Evolutionary conservation across 2,797 vertebrate genomes (phyloP).

Genomic region (Hephaestus fuliginosus): DNA sequence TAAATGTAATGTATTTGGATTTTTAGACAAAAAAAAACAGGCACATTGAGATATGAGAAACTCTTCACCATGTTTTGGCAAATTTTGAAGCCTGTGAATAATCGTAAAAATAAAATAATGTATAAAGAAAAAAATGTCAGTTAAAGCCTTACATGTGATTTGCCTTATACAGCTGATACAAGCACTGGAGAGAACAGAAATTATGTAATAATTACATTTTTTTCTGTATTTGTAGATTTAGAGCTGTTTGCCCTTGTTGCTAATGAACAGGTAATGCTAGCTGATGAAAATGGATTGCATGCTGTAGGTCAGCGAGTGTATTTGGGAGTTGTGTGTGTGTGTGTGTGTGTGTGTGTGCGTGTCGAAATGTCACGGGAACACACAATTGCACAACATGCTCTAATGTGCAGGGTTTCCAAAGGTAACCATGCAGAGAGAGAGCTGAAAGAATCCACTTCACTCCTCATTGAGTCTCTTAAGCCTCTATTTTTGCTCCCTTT

Average conservation of each 20-base stretch:
- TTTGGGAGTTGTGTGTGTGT: background rate
- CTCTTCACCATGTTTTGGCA: background rate
- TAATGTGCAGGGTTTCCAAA: constrained; percentile 40
- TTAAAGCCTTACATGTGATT: background rate
- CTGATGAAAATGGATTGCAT: background rate
- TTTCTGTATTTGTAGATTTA: too few species aligned
- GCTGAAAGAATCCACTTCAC: constrained; percentile 48
- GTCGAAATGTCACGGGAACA: constrained; percentile 8
- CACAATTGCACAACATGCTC: background rate
- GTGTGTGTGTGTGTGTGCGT: too few species aligned
- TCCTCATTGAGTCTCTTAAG: constrained; percentile 49
- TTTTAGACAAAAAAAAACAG: background rate
- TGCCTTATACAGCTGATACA: background rate
- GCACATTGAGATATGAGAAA: background rate
- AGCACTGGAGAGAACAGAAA: background rate
- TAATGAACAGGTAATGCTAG: background rate
- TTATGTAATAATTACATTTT: background rate
- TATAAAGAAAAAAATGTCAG: background rate
- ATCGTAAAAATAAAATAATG: background rate
- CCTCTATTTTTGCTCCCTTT: constrained; percentile 24
- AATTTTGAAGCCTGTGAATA: background rate
- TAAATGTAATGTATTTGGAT: background rate
- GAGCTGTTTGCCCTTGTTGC: background rate
- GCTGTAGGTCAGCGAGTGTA: background rate
- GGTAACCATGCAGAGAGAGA: constrained; percentile 41